A percentile compares a stretch with the other conserved stretches of the same genome.
Evolutionary conservation across 2,888 invertebrate species (phyloP).

Genomic region (Globia sparganii): DNA sequence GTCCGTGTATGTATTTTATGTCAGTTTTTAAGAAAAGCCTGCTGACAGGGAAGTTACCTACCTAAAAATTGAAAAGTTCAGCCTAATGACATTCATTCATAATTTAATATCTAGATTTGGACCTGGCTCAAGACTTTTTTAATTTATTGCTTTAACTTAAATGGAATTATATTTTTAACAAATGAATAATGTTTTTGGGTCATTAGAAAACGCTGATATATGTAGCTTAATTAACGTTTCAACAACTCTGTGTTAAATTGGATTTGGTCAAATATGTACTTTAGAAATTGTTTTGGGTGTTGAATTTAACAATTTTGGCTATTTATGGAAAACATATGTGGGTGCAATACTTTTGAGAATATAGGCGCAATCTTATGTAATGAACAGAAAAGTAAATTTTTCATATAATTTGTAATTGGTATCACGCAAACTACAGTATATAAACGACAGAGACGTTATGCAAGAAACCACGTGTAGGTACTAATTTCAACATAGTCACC

Average conservation of each 20-base stretch:
- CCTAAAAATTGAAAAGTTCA: constrained; percentile 32
- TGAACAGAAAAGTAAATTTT: neutral
- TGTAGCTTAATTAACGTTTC: constrained; percentile 27
- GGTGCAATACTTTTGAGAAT: neutral
- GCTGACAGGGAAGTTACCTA: neutral
- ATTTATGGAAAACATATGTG: no score
- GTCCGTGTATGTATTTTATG: neutral
- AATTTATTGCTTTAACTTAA: constrained; percentile 29
- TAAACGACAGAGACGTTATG: neutral
- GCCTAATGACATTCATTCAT: constrained; percentile 1
- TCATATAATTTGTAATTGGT: neutral
- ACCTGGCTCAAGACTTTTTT: constrained; percentile 25
- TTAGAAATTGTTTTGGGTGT: neutral
- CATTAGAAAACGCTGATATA: neutral
- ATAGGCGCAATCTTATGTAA: neutral
- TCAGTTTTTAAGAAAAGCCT: neutral
- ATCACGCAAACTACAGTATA: neutral
- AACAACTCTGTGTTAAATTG: neutral
- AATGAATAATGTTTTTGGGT: constrained; percentile 24
- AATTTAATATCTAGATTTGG: constrained; percentile 28
- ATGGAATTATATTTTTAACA: constrained; percentile 6
- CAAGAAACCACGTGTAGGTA: neutral
- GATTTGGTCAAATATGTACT: neutral
- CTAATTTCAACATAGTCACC: neutral
- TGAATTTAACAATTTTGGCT: neutral